These are phyloP conservation scores for Neosilurus mollespiculum DNA, from an alignment of 2,797 vertebrate species.

Conservation along the genomic window DNA sequence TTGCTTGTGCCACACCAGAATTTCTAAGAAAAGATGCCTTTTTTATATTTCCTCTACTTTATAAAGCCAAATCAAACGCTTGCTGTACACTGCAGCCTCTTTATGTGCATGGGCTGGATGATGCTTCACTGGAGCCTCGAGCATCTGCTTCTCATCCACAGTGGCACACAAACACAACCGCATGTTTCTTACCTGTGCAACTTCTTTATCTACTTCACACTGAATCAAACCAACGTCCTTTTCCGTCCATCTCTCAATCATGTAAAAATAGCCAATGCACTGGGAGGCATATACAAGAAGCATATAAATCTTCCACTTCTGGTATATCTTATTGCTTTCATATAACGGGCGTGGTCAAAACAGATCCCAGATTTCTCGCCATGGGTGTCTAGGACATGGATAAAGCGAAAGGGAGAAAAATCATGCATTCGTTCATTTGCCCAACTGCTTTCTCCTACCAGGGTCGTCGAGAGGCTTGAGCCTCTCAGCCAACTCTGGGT, in stretches of 20 bases:
- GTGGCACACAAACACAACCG: neutral
- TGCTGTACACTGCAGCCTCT: slow-evolving; percentile 32
- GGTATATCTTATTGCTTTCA: neutral
- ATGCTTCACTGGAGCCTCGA: slow-evolving; percentile 22
- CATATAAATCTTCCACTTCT: neutral
- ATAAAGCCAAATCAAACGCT: slow-evolving; percentile 52
- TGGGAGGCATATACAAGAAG: neutral
- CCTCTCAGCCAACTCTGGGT: too few relatives aligned
- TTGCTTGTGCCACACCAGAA: slow-evolving; percentile 56
- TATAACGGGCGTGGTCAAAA: neutral
- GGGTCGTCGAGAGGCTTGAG: too few relatives aligned
- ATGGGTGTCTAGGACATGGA: neutral
- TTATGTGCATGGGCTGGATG: slow-evolving; percentile 23
- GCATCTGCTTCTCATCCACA: slow-evolving; percentile 12
- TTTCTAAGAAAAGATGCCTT: slow-evolving; percentile 67
- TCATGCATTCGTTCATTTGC: too few relatives aligned
- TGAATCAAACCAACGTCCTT: neutral
- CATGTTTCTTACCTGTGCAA: neutral
- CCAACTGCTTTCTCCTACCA: too few relatives aligned
- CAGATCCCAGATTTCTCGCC: neutral
- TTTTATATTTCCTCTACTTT: slow-evolving; percentile 53
- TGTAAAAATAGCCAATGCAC: too few relatives aligned
- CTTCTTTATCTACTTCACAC: neutral
- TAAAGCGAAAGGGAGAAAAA: too few relatives aligned
- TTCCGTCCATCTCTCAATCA: neutral